phyloP scores from a whole-genome alignment of 2,797 vertebrate genomes.

The Selene dorsalis region DNA sequence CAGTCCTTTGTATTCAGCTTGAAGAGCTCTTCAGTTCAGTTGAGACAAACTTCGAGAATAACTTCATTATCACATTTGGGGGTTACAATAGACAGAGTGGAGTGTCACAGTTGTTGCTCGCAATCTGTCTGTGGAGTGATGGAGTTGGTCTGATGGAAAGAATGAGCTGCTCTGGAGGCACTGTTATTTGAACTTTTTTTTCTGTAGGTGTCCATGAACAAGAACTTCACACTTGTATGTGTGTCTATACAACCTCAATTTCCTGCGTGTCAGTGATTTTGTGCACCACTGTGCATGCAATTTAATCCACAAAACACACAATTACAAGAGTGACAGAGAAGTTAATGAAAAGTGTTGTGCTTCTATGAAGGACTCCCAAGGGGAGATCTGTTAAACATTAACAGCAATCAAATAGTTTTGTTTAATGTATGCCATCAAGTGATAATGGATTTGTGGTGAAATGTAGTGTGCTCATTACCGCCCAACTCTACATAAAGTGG shows the following conservation, averaged over 20 bases:
- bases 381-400: conserved; percentile 48
- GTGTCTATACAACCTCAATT: conserved; percentile 27
- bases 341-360: conserved; percentile 56
- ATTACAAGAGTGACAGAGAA: conserved; percentile 51
- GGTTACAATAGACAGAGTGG: conserved; percentile 1
- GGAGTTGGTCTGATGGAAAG: background rate
- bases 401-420: conserved; percentile 28
- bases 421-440: conserved; percentile 38
- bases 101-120: background rate
- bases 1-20: conserved; percentile 25
- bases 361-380: conserved; percentile 54
- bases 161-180: background rate
- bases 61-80: background rate
- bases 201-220: background rate
- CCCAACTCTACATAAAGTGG: conserved; percentile 16
- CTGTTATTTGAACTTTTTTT: conserved; percentile 4
- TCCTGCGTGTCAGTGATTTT: conserved; percentile 38
- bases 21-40: conserved; percentile 7
- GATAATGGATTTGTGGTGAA: conserved; percentile 42
- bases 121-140: background rate
- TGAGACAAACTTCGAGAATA: conserved; percentile 21
- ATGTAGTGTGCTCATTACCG: conserved; percentile 24
- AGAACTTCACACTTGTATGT: background rate
- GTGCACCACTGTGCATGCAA: conserved; percentile 25
- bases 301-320: conserved; percentile 57